Base-by-base conservation (phyloP, 2,797 vertebrate genomes). In the Pantherophis vulpinus region DNA sequence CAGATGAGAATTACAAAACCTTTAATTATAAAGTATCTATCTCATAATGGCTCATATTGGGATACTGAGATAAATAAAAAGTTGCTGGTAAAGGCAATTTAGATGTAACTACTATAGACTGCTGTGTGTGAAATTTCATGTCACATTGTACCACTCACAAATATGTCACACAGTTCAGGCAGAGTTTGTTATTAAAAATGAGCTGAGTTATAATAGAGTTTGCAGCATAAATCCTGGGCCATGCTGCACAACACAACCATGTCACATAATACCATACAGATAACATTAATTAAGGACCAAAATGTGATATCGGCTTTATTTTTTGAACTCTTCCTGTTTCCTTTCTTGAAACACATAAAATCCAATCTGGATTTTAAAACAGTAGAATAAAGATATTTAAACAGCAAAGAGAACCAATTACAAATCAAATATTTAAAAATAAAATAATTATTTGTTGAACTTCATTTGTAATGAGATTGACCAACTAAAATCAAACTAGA, bases 321-420 rank as follows among this genome's bases (percentile, higher is more conserved):
- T 93, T 59, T 63, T 89, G 27, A 74, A 86, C 12, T 91, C 47
- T 56, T 93, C 86, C 55, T 86, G n/a, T 54, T 54, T 91, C 70
- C 86, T 93, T 25, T 61, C 87, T 91, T 88, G 86, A 90, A 93
- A 87, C 27, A 87, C 59, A 59, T 18, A 90, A 90, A 91, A 93
- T 5, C 32, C 32, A 32, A 63, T 25, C 58, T 91, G 91, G 59
- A 91, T 47, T 89, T 89, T 32, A 89, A 51, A 92, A 59, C 88
- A 87, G 56, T 25, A 88, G 23, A 56, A 93, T 55, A 88, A 61
- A 10, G 6, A 79, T 32, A 88, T 27, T 86, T 93, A 89, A 86
- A 42, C 7, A 90, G 4, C 63, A 93, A 66, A 13, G 59, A 56
- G 6, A 47, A 83, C 13, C 56, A 61, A 14, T 55, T 54, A 12